Evolutionary conservation across 2,888 invertebrate species (phyloP).

Genomic region (Phaonia tiefii): DNA sequence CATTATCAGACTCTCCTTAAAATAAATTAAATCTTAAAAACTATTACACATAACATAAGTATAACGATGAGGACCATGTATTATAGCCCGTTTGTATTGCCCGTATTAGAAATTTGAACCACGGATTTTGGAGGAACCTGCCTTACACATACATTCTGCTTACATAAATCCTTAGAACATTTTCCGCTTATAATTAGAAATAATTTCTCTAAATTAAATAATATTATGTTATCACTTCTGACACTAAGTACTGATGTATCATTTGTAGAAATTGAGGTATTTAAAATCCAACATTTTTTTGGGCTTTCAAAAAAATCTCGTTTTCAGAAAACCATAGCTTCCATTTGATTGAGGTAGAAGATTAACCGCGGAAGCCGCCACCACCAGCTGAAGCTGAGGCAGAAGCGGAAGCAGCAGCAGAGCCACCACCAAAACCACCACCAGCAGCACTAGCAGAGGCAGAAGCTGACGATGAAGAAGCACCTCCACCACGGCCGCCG

Average conservation of each 20-base stretch:
- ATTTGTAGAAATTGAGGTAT: too few relatives aligned
- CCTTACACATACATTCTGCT: too few relatives aligned
- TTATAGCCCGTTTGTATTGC: too few relatives aligned
- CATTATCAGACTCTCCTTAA: constrained; percentile 10
- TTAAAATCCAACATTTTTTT: too few relatives aligned
- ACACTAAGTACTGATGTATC: neutral
- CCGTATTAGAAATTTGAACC: too few relatives aligned
- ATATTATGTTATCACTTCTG: neutral
- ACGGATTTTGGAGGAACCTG: too few relatives aligned
- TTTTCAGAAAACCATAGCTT: neutral
- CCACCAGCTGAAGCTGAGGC: constrained; percentile 47
- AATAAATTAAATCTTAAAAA: constrained; percentile 15
- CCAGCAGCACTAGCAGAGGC: constrained; percentile 46
- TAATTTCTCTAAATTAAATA: neutral
- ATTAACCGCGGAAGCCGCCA: constrained; percentile 59
- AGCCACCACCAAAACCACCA: constrained; percentile 49
- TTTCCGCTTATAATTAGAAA: too few relatives aligned
- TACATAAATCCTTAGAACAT: too few relatives aligned
- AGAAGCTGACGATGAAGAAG: constrained; percentile 45
- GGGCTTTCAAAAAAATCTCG: neutral
- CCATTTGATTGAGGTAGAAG: neutral
- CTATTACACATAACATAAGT: constrained; percentile 1
- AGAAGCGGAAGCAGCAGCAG: constrained; percentile 51
- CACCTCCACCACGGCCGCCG: constrained; percentile 49
- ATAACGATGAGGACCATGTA: too few relatives aligned